phyloP scores from a whole-genome alignment of 2,888 invertebrate genomes.

The Athetis lepigone region DNA sequence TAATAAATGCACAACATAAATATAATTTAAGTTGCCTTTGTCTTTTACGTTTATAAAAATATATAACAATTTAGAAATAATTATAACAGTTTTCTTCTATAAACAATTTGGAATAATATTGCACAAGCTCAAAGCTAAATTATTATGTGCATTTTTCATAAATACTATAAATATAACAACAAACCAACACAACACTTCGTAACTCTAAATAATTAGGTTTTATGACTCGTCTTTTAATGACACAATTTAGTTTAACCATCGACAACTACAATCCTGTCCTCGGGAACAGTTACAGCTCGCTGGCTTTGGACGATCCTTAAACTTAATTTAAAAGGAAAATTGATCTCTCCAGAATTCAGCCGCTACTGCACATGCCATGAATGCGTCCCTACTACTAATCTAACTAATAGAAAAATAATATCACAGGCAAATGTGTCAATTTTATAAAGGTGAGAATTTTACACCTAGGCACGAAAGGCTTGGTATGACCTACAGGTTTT shows the following conservation, averaged over 20 bases:
- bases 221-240: constrained; percentile 79
- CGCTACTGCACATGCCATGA: constrained; percentile 45
- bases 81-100: constrained; percentile 83
- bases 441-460: constrained; percentile 61
- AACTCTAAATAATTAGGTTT: constrained; percentile 75
- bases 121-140: constrained; percentile 89
- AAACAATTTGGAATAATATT: constrained; percentile 90
- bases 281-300: constrained; percentile 35
- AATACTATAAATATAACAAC: constrained; percentile 87
- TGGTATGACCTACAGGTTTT: constrained; percentile 36
- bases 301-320: constrained; percentile 52
- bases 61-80: constrained; percentile 90
- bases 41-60: constrained; percentile 89
- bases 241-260: constrained; percentile 68
- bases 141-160: constrained; percentile 83
- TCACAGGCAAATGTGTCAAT: constrained; percentile 66
- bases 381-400: constrained; percentile 63
- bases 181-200: constrained; percentile 85
- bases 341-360: constrained; percentile 45
- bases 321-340: constrained; percentile 53
- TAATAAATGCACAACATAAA: constrained; percentile 91
- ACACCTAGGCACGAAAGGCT: constrained; percentile 45
- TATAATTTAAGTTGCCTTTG: constrained; percentile 89
- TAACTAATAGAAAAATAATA: constrained; percentile 67
- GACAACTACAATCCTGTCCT: constrained; percentile 61